Percentiles rank a stretch among this genome's conserved stretches.
These are phyloP conservation scores for Liopterus haemorrhoidalis DNA, from an alignment of 2,888 invertebrate species.

Conservation along the genomic window DNA sequence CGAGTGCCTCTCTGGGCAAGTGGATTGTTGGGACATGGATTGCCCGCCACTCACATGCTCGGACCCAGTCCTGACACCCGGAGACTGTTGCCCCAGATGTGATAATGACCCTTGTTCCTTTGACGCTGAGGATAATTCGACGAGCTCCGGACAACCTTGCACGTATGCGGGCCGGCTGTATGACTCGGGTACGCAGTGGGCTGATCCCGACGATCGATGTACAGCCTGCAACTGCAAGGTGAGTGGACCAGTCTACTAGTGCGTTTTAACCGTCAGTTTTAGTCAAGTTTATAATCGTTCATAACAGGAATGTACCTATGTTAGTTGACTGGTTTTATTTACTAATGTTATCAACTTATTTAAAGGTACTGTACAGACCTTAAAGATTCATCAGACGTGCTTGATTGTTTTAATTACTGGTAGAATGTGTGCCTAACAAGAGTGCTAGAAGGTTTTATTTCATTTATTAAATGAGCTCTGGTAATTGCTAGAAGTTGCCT, in stretches of 20 bases:
- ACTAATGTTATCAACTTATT: slow-evolving; percentile 19
- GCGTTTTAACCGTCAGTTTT: slow-evolving; percentile 2
- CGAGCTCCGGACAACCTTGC: slow-evolving; percentile 52
- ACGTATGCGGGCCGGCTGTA: slow-evolving; percentile 56
- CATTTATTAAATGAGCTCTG: slow-evolving; percentile 21
- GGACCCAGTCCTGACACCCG: slow-evolving; percentile 56
- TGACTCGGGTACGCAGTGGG: slow-evolving; percentile 55
- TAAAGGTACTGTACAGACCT: slow-evolving; percentile 22
- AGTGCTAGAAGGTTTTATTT: slow-evolving; percentile 21
- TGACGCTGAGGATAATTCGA: slow-evolving; percentile 38
- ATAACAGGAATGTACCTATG: slow-evolving; percentile 21
- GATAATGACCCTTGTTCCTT: slow-evolving; percentile 53
- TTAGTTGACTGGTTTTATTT: slow-evolving; percentile 20
- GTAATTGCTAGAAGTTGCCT: slow-evolving; percentile 18
- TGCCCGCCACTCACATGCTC: slow-evolving; percentile 67
- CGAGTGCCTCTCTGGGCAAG: slow-evolving; percentile 84
- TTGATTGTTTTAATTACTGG: slow-evolving; percentile 21
- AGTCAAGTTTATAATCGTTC: slow-evolving; percentile 2
- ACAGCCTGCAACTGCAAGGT: slow-evolving; percentile 71
- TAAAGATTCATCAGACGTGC: slow-evolving; percentile 21
- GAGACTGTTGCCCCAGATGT: slow-evolving; percentile 67
- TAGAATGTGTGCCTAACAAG: slow-evolving; percentile 17
- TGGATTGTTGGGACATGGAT: slow-evolving; percentile 83
- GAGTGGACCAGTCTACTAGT: slow-evolving; percentile 39
- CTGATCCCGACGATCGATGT: slow-evolving; percentile 59